Evolutionary conservation across 2,888 invertebrate genomes (phyloP).

Genomic region (Lepidochitona cinerea): DNA sequence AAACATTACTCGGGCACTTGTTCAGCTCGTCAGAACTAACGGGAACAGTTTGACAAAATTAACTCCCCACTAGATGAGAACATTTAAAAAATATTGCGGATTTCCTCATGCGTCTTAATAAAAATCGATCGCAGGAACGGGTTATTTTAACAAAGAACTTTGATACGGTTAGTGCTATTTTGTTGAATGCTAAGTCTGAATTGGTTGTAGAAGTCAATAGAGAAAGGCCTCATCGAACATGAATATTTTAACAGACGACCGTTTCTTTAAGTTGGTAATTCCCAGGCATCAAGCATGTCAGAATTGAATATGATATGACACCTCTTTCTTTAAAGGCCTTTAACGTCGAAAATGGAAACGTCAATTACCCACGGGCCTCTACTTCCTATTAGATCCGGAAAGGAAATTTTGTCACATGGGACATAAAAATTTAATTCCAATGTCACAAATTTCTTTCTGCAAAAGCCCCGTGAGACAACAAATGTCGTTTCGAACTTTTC

Average conservation of each 20-base stretch:
- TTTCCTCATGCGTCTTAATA: neutral
- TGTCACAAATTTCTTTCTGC: too few species aligned
- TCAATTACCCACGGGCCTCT: neutral
- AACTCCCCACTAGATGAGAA: neutral
- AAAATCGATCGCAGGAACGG: too few species aligned
- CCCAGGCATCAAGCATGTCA: too few species aligned
- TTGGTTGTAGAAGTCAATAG: neutral
- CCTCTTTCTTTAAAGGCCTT: too few species aligned
- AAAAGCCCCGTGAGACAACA: too few species aligned
- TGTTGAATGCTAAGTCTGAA: neutral
- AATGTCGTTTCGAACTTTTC: too few species aligned
- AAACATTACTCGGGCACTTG: neutral
- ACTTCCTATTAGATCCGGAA: neutral
- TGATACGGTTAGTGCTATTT: neutral
- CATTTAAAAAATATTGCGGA: neutral
- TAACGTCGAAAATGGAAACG: too few species aligned
- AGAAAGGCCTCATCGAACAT: neutral
- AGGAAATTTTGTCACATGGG: neutral
- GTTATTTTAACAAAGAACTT: neutral
- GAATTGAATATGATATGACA: neutral
- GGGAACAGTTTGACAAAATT: neutral
- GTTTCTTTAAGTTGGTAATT: too few species aligned
- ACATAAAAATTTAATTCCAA: neutral
- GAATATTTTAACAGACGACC: neutral
- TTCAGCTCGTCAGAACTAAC: neutral